Conservation (phyloP, 2,797 vertebrate genomes). For the Chromis chromis region DNA sequence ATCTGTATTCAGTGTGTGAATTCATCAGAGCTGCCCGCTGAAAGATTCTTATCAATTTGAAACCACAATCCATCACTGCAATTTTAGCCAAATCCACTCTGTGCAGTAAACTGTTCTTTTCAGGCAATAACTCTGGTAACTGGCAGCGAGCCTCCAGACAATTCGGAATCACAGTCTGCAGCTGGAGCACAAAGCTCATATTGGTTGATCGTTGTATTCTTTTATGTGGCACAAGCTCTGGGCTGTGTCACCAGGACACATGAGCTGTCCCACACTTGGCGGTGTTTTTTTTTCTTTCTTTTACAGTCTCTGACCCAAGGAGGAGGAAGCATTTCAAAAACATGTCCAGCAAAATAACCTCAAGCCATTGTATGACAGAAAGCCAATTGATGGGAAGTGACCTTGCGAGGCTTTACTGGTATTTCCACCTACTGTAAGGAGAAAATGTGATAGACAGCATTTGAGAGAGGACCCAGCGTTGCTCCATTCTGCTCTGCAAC, state of each 20-base stretch:
- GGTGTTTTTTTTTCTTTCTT: slow-evolving; percentile 47
- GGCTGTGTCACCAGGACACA: slow-evolving; percentile 54
- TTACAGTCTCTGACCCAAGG: slow-evolving; percentile 43
- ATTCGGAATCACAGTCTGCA: slow-evolving; percentile 72
- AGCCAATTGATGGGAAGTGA: slow-evolving; percentile 34
- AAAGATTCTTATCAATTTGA: slow-evolving; percentile 76
- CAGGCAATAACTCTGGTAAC: slow-evolving; percentile 75
- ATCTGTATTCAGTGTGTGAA: slow-evolving; percentile 68
- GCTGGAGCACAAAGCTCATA: slow-evolving; percentile 76
- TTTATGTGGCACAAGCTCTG: slow-evolving; percentile 52
- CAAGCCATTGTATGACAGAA: slow-evolving; percentile 17
- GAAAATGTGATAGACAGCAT: slow-evolving; percentile 27
- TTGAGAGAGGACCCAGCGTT: slow-evolving; percentile 8
- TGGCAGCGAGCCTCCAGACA: slow-evolving; percentile 73
- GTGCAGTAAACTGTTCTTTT: slow-evolving; percentile 72
- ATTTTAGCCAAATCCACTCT: slow-evolving; percentile 68
- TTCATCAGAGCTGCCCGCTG: slow-evolving; percentile 60
- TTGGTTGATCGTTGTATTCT: slow-evolving; percentile 59
- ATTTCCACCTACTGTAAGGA: slow-evolving; percentile 32
- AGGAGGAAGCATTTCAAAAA: slow-evolving; percentile 29
- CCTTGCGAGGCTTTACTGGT: slow-evolving; percentile 20
- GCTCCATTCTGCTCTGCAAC: slow-evolving; percentile 42
- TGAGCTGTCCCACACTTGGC: slow-evolving; percentile 37
- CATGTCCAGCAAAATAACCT: slow-evolving; percentile 17
- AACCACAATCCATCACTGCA: slow-evolving; percentile 72